Conservation (phyloP, 2,888 invertebrate species). For the Margaritifera margaritifera region DNA sequence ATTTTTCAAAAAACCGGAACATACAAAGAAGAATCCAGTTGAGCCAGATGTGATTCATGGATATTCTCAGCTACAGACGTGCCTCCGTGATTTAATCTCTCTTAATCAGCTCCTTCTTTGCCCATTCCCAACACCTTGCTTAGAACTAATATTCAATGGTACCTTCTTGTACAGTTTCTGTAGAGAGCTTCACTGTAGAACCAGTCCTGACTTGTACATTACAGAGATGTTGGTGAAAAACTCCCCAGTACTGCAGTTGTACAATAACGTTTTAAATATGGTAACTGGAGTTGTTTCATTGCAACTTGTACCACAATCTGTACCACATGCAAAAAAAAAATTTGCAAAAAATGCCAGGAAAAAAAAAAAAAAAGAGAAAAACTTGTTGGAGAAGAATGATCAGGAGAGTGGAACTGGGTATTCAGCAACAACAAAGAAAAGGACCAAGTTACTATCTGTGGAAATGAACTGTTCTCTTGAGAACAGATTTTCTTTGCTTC, state of each 20-base stretch:
- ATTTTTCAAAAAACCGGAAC: slow-evolving; percentile 35
- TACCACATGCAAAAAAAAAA: slow-evolving; percentile 7
- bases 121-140: slow-evolving; percentile 46
- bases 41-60: slow-evolving; percentile 55
- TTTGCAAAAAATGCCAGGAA: slow-evolving; percentile 13
- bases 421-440: not conserved
- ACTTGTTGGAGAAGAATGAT: not conserved
- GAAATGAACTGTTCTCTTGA: slow-evolving; percentile 21
- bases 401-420: slow-evolving; percentile 2
- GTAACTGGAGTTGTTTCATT: too few relatives aligned
- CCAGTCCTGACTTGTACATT: slow-evolving; percentile 49
- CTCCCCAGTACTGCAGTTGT: slow-evolving; percentile 35
- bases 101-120: slow-evolving; percentile 65
- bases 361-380: slow-evolving; percentile 9
- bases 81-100: slow-evolving; percentile 52
- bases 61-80: slow-evolving; percentile 69
- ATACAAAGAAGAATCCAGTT: slow-evolving; percentile 33
- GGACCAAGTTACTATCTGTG: not conserved
- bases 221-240: slow-evolving; percentile 44
- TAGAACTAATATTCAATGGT: slow-evolving; percentile 57
- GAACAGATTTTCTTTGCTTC: slow-evolving; percentile 33
- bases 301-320: too few relatives aligned
- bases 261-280: too few relatives aligned
- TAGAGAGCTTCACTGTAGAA: slow-evolving; percentile 46
- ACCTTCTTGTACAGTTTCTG: slow-evolving; percentile 64